Base-by-base conservation (phyloP, 2,888 invertebrate genomes). In the Pharmacophagus antenor region DNA sequence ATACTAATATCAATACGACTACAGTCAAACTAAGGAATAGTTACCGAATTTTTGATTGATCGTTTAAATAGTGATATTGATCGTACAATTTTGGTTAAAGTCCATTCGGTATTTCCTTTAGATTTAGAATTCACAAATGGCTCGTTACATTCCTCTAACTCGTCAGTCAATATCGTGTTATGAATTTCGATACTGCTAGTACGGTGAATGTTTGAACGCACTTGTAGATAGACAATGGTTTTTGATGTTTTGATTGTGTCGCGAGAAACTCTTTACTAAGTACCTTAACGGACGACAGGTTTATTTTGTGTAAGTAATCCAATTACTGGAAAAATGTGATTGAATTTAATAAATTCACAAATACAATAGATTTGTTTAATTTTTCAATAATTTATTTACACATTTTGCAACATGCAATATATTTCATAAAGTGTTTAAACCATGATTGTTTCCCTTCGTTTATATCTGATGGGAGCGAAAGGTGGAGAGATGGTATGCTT, bases 321-420 rank as follows among this genome's bases (percentile, higher is more conserved):
- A 81, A 85, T 83, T 84, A 82, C 84, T 85, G 82, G 85, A 85
- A 87, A 67, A 79, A 79, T 81, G 87, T 84, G 84, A 89, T 88
- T 88, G 89, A 90, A 90, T 88, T 88, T 86, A 90, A 89, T 90
- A 89, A 90, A 90, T 89, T 90, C 89, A 79, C 85, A 79, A 84
- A 82, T 77, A 74, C 71, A 67, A 81, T 79, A 76, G 66, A 65
- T 55, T 58, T 25, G 76, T 87, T 85, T 88, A 73, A 81, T 83
- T 85, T 78, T 37, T n/a, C n/a, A n/a, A n/a, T n/a, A n/a, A 61
- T 60, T 59, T 31, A 63, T 55, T 55, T 61, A 51, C 57, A 58
- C 65, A 77, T 78, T 69, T 82, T 84, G 76, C 82, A 85, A 62
- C 89, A 88, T 59, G 68, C 73, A 42, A 87, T 67, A 65, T 67